phyloP scores from a whole-genome alignment of 2,113 vertebrate genomes.

The Seriola aureovittata region DNA sequence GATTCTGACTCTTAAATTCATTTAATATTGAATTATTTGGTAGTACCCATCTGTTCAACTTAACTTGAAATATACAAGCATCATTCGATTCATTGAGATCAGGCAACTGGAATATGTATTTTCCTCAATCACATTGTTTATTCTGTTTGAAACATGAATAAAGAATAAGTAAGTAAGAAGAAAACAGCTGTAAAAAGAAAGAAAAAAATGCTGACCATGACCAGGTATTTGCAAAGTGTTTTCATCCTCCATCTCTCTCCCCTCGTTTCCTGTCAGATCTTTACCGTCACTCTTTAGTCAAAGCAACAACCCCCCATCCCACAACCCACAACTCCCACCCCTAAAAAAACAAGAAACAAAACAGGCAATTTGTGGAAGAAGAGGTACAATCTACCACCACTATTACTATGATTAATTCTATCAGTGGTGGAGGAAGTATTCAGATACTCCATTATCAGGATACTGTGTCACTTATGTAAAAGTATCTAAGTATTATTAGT shows the following conservation, averaged over 20 bases:
- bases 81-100: not conserved
- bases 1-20: not conserved
- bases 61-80: not conserved
- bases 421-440: not conserved
- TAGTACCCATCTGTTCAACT: constrained; percentile 20
- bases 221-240: not conserved
- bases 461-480: not conserved
- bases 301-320: too few relatives aligned
- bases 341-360: not conserved
- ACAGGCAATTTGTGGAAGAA: too few relatives aligned
- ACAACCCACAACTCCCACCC: too few relatives aligned
- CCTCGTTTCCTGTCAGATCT: not conserved
- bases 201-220: not conserved
- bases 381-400: not conserved
- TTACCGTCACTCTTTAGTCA: not conserved
- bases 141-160: not conserved
- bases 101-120: constrained; percentile 1
- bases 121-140: not conserved
- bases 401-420: not conserved
- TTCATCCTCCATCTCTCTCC: not conserved
- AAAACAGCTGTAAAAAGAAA: not conserved
- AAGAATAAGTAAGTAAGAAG: not conserved
- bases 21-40: constrained; percentile 7
- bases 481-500: not conserved
- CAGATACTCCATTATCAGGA: too few relatives aligned